These are phyloP conservation scores for Pocillopora grandis DNA, from an alignment of 92 coral and sea anemone species.

Conservation along the genomic window DNA sequence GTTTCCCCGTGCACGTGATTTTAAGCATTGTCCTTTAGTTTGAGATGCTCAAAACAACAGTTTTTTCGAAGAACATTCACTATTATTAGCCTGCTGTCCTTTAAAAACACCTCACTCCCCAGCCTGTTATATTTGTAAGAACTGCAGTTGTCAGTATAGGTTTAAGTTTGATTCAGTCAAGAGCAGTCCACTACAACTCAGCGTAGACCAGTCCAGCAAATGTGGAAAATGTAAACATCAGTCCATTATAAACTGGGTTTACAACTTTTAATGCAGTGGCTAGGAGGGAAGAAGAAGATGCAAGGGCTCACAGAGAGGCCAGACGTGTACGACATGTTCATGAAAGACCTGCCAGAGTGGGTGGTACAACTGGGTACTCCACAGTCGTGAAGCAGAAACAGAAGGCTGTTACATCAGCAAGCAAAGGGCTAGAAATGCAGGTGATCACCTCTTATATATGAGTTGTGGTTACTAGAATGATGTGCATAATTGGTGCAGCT, in stretches of 20 bases:
- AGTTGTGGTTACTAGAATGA: neutral
- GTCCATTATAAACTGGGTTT: neutral
- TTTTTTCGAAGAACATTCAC: no score
- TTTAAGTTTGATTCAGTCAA: no score
- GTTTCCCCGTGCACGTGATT: no score
- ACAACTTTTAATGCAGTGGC: constrained; percentile 7
- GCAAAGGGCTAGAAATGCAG: constrained; percentile 30
- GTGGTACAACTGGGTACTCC: constrained; percentile 11
- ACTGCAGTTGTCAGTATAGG: no score
- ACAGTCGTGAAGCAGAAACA: constrained; percentile 26
- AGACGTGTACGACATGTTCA: constrained; percentile 3
- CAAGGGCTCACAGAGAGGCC: constrained; percentile 24
- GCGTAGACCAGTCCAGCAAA: no score
- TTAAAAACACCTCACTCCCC: no score
- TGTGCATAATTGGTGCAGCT: neutral
- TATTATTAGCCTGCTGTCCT: no score
- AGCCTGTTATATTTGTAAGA: no score
- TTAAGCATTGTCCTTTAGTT: no score
- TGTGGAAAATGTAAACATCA: no score
- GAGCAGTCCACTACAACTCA: no score
- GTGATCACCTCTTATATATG: neutral
- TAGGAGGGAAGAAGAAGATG: constrained; percentile 25
- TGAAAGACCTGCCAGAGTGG: constrained; percentile 33
- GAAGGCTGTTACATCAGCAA: constrained; percentile 19
- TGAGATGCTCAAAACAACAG: no score